Evolutionary conservation across 1,140 invertebrate genomes (phyloP), one percentile per base, ranked within the genome.

Genomic region (Drosophila arawakana): DNA sequence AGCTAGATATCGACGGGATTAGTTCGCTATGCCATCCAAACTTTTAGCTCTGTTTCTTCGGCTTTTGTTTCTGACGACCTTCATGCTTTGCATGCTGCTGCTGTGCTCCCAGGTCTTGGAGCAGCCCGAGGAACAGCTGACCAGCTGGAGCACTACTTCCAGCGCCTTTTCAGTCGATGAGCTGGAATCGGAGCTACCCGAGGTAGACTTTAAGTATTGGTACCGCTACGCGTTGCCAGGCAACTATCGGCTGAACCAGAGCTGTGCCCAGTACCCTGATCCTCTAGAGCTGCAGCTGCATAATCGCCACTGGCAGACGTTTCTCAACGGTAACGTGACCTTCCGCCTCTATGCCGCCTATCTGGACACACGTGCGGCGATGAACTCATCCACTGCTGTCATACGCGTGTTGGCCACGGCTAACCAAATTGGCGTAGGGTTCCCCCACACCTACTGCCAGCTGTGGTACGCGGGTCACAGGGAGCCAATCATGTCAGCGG

Each of bases 261-360:
- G 35, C 1, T 90, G 86, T 34, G 81, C 76, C 7, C 30, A 7
- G 0, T 81, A 81, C 37, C 84, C 86, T 1, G 50, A 78, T 58
- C 61, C 85, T 0, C 1, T 61, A 15, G 54, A 76, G 2, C 34
- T 90, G 10, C 73, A 75, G 6, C 15, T 85, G 7, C 74, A 89
- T 67, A 90, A 90, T 43, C 65, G 73, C 9, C 80, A 85, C 37
- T 97, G 97, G 97, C 97, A 98, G 92, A 96, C 94, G 1, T 83
- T 97, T 55, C 93, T 94, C 55, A 95, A 96, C 1, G 94, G 93
- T 7, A 96, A 97, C 78, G 96, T 96, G 3, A 96, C 96, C 2
- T 97, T 97, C 83, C 96, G 97, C 57, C 91, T 98, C 4, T 98
- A 96, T 91, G 96, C 96, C 4, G 97, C 97, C 7, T 98, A 97